Percentiles rank a stretch among this genome's conserved stretches.
phyloP scores from a whole-genome alignment of 2,113 vertebrate species.

The Merops nubicus region DNA sequence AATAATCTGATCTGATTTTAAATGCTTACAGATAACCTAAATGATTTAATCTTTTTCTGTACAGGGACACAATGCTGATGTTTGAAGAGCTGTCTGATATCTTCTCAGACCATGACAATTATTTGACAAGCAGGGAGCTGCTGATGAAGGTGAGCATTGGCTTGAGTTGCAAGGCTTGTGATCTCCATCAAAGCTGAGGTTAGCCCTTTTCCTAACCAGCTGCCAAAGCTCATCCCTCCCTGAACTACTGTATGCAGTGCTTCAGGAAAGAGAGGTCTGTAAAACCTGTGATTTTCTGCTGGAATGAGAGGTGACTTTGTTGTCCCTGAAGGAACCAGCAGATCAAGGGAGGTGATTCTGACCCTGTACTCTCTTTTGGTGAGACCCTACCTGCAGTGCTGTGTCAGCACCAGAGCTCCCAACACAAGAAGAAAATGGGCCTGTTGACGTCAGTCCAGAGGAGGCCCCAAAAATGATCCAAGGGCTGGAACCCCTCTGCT shows the following conservation, averaged over 20 bases:
- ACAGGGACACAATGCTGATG: constrained; percentile 87
- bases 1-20: not conserved
- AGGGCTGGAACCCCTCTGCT: not conserved
- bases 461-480: not conserved
- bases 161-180: not conserved
- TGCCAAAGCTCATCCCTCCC: not conserved
- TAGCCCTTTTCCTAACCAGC: not conserved
- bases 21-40: not conserved
- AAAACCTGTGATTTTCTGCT: not conserved
- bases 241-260: not conserved
- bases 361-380: not conserved
- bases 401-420: not conserved
- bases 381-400: not conserved
- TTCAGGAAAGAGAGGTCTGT: not conserved
- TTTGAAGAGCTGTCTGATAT: constrained; percentile 95
- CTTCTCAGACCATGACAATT: constrained; percentile 95
- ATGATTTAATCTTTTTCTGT: not conserved
- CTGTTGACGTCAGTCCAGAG: not conserved
- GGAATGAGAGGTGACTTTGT: not conserved
- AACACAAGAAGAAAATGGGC: not conserved
- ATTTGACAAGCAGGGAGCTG: constrained; percentile 90
- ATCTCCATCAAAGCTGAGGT: not conserved
- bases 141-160: constrained; percentile 89
- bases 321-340: not conserved
- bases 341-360: not conserved